Conservation (phyloP, 2,888 invertebrate genomes). For the Drosophila koepferae region DNA sequence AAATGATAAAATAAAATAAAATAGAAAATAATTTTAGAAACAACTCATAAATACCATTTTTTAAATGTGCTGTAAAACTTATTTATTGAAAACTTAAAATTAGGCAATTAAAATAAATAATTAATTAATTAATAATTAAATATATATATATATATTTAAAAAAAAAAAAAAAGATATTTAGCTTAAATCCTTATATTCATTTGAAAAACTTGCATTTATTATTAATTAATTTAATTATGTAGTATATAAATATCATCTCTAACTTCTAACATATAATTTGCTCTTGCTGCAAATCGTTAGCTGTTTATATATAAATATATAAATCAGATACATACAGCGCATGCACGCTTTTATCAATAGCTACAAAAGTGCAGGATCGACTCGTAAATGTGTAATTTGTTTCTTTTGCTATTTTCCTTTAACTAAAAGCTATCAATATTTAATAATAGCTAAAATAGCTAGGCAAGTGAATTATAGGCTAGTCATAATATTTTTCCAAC, state of each 20-base stretch:
- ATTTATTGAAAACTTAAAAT: background rate
- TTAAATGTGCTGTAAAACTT: background rate
- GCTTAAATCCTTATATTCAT: no score
- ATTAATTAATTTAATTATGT: no score
- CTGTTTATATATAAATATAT: background rate
- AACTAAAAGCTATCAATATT: background rate
- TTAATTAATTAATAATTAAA: no score
- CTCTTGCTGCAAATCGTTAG: background rate
- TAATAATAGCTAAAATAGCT: conserved; percentile 7
- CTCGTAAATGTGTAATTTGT: background rate
- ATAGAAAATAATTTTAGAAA: background rate
- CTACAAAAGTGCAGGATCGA: background rate
- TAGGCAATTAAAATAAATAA: no score
- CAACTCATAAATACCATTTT: background rate
- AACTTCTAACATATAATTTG: background rate
- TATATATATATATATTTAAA: background rate
- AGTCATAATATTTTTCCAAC: background rate
- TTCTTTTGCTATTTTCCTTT: background rate
- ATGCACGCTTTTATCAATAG: background rate
- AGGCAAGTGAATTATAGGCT: background rate
- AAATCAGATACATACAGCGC: background rate
- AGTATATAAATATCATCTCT: background rate
- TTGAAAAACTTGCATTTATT: no score
- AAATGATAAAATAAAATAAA: background rate
- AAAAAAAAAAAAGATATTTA: no score